These are phyloP conservation scores for Chinchilla lanigera DNA, from an alignment of 2,113 vertebrate species.

Conservation along the genomic window DNA sequence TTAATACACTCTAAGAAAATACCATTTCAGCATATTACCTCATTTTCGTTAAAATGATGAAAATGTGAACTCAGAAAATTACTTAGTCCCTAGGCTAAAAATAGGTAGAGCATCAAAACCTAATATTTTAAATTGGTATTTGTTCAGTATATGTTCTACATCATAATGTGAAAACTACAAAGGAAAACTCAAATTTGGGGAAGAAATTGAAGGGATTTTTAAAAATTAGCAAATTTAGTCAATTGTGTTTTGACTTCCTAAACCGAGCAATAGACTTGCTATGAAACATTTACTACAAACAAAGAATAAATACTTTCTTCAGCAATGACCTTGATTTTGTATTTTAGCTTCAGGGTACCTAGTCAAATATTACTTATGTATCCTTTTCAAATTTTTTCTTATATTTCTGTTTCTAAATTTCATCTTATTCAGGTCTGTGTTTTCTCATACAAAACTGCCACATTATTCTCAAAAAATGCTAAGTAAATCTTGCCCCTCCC, in stretches of 20 bases:
- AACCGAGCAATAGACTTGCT: neutral
- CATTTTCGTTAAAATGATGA: conserved; percentile 78
- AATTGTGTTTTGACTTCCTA: conserved; percentile 29
- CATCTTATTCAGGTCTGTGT: neutral
- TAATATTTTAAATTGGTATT: conserved; percentile 71
- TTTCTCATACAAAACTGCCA: neutral
- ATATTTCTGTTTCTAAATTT: neutral
- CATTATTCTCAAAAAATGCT: neutral
- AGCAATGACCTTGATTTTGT: conserved; percentile 3
- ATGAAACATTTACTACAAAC: conserved; percentile 49
- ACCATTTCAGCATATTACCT: conserved; percentile 59
- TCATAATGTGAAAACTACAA: conserved; percentile 62
- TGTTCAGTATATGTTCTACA: conserved; percentile 64
- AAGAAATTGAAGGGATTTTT: conserved; percentile 48
- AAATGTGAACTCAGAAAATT: conserved; percentile 72
- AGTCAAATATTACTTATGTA: conserved; percentile 31
- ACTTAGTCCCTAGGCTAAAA: conserved; percentile 75
- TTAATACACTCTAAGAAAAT: conserved; percentile 71
- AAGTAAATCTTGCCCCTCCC: neutral
- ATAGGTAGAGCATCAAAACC: conserved; percentile 75
- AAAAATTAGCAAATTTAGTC: conserved; percentile 49
- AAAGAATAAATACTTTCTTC: neutral
- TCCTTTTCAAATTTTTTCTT: neutral
- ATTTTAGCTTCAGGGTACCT: neutral
- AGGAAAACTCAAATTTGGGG: conserved; percentile 62